Base-by-base conservation (phyloP, 2,113 vertebrate genomes). In the Ranitomeya imitator region DNA sequence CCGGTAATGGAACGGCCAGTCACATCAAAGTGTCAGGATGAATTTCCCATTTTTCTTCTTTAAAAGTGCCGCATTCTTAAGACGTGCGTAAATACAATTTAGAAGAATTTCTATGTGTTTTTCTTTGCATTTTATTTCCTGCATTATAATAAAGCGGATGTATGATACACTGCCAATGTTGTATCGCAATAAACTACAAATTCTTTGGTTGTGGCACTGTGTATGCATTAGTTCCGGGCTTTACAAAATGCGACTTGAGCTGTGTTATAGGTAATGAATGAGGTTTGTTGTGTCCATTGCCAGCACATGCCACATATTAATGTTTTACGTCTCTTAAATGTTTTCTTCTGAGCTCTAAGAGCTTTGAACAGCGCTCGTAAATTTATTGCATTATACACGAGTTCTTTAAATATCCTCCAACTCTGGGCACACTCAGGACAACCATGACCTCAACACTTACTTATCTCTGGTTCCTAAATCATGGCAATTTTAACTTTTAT, bases 401-500 rank as follows among this genome's bases (percentile, higher is more conserved):
- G 87, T 85, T 85, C 81, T 89, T 89, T 89, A 89, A 89, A 83
- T 84, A 79, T 74, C 74, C 52, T 89, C 87, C 87, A 79, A 89
- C 71, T 85, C 37, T 45, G 3, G 37, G 84, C 45, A 88, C 87
- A 88, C 54, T 78, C 87, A 89, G 82, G 81, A 89, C 87, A 85
- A 76, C 87, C 59, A 89, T 89, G 87, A 89, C 87, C 87, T 89
- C 87, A 89, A 79, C 87, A 85, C 87, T 89, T 89, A 84, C 81
- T 89, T 89, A 88, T 88, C 87, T 78, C 52, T 69, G 87, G 51
- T 85, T 79, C 73, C 83, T 89, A 89, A 89, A 89, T 89, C 87
- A 89, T 85, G 57, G 13, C 87, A 85, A 85, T 89, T 89, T 89
- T 89, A 89, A 89, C 87, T 89, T 89, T 89, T 84, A 89, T 89